These are phyloP conservation scores for Vidua macroura DNA, from an alignment of 2,113 vertebrate species.

Conservation along the genomic window DNA sequence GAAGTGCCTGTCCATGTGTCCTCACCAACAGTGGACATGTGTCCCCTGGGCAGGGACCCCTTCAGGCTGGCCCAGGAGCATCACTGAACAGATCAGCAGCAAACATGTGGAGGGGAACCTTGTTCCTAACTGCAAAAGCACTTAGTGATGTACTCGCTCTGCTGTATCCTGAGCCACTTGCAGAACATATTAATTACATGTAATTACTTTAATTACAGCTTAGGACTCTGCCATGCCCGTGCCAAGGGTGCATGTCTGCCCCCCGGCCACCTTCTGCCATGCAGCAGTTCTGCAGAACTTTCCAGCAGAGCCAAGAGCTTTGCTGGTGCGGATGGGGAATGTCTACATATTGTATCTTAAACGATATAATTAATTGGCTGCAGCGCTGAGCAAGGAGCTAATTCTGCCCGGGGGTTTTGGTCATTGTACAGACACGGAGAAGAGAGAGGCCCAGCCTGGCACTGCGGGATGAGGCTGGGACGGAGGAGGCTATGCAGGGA, in stretches of 20 bases:
- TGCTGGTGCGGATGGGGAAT: neutral
- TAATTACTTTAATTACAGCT: neutral
- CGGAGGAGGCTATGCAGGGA: neutral
- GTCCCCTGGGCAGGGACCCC: accelerated
- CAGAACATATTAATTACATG: neutral
- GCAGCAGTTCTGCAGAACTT: accelerated
- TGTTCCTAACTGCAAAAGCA: neutral
- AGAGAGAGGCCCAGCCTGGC: neutral
- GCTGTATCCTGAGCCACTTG: accelerated
- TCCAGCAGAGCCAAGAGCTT: neutral
- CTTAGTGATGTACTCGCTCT: accelerated
- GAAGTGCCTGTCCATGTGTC: neutral
- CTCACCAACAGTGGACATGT: accelerated
- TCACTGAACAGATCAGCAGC: neutral
- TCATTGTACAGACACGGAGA: neutral
- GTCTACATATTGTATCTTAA: conserved; percentile 9
- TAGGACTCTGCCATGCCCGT: neutral
- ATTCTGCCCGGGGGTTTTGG: neutral
- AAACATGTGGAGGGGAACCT: neutral
- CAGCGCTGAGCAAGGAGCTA: conserved; percentile 8
- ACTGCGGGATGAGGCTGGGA: neutral
- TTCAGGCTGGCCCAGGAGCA: neutral
- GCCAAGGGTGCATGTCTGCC: accelerated
- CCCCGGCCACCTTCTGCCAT: neutral
- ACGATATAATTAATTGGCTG: conserved; percentile 10